Conservation (phyloP, 2,113 vertebrate species). For the Canis aureus region DNA sequence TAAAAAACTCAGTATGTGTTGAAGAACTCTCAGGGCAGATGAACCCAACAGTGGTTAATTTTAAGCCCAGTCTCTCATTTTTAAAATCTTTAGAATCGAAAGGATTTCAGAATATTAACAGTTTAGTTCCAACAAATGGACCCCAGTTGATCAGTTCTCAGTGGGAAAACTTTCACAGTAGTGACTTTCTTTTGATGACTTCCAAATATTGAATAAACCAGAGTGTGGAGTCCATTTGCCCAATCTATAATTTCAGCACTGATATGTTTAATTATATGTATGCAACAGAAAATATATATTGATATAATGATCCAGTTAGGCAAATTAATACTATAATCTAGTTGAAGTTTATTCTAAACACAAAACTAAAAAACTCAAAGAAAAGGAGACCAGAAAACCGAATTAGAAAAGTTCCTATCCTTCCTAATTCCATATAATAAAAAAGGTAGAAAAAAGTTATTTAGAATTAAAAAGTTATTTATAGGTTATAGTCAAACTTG, state of each 20-base stretch:
- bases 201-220: not conserved
- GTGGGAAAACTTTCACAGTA: not conserved
- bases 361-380: slow-evolving; percentile 32
- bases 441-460: not conserved
- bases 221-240: not conserved
- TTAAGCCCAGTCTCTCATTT: not conserved
- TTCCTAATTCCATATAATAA: not conserved
- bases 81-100: not conserved
- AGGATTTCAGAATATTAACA: not conserved
- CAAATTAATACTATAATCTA: not conserved
- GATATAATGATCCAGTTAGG: not conserved
- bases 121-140: not conserved
- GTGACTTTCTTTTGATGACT: not conserved
- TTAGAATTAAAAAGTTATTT: not conserved
- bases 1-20: not conserved
- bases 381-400: not conserved
- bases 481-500: not conserved
- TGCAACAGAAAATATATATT: not conserved
- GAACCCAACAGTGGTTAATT: not conserved
- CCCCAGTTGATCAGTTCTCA: not conserved
- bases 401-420: not conserved
- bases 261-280: not conserved
- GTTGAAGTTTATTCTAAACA: slow-evolving; percentile 30
- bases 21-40: not conserved
- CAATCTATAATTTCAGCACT: not conserved